Evolutionary conservation across 2,113 vertebrate genomes (phyloP).

Genomic region (Clarias magur): DNA sequence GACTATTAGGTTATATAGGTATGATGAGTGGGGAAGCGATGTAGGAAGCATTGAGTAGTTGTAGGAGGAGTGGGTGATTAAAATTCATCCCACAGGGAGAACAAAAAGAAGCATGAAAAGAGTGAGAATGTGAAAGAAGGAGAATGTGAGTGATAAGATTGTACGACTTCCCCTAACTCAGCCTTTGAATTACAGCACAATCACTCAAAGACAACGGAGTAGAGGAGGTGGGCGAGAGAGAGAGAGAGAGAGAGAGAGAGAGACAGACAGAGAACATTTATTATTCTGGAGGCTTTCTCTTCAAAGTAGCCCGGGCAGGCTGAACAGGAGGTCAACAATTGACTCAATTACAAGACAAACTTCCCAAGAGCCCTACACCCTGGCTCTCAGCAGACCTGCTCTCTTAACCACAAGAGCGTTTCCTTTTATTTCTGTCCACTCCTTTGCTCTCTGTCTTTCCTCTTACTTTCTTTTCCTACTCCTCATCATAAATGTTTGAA

Average conservation of each 20-base stretch:
- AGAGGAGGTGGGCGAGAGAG: conserved; percentile 48
- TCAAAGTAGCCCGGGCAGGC: conserved; percentile 64
- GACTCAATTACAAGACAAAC: conserved; percentile 88
- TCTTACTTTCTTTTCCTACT: conserved; percentile 56
- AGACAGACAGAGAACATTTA: conserved; percentile 65
- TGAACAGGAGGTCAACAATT: conserved; percentile 82
- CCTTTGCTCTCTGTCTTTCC: conserved; percentile 38
- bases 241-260: conserved; percentile 50
- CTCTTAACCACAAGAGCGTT: conserved; percentile 68
- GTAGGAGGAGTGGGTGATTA: conserved; percentile 68
- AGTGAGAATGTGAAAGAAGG: conserved; percentile 46
- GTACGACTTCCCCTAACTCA: conserved; percentile 69
- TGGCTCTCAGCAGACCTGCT: conserved; percentile 68
- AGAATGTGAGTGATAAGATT: conserved; percentile 72
- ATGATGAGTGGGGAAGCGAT: conserved; percentile 29
- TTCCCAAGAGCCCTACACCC: conserved; percentile 75
- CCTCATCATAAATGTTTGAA: conserved; percentile 74
- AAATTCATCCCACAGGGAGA: conserved; percentile 80
- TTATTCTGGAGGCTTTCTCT: conserved; percentile 68
- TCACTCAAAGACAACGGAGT: conserved; percentile 66
- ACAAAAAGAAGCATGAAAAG: conserved; percentile 76
- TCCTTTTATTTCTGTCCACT: conserved; percentile 51
- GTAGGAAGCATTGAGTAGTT: not conserved
- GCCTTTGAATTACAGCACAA: conserved; percentile 74
- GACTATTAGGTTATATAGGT: conserved; percentile 28